Evolutionary conservation across 2,113 vertebrate genomes (phyloP), one percentile per base, ranked within the genome.

Genomic region (Ophiodon elongatus): DNA sequence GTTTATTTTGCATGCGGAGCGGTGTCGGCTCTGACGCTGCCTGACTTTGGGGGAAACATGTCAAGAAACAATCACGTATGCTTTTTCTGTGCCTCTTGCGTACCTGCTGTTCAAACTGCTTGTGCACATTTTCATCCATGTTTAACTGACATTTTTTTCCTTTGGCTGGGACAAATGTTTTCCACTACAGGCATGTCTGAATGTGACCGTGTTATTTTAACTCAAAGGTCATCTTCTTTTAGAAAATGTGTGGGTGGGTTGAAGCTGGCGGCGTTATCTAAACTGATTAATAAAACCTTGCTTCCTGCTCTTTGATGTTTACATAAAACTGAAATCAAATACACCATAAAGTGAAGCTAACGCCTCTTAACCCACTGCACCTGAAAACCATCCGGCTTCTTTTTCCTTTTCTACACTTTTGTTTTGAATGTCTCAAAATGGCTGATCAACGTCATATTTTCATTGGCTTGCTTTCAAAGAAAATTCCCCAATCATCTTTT

Each of bases 1-100:
- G 52, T 39, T 19, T 75, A 14, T 54, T 80, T 62, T 82, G 89
- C 90, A 79, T 91, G 78, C 47, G 47, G 43, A 41, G n/a, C n/a
- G 9, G 13, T 23, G 52, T 19, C 33, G 35, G 66, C 50, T 70
- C 52, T 47, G 52, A 47, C 29, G 85, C 66, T 54, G 50, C 54
- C 63, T 56, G 62, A 60, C n/a, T 25, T 74, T 52, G 29, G 11
- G 45, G 47, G 60, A 47, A 14, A 3, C 43, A 19, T 62, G 29
- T 64, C 50, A 31, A 43, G 68, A 39, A 47, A 11, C 21, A 56
- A 11, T 50, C 56, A 31, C 11, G 9, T 73, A 19, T 35, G n/a
- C 31, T 41, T 76, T 68, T 73, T 43, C 23, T n/a, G 27, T 39
- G 15, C 10, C 25, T 68, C 31, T n/a, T n/a, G 39, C 50, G 37